Conservation (phyloP, 2,113 vertebrate genomes). For the Oryzias melastigma region DNA sequence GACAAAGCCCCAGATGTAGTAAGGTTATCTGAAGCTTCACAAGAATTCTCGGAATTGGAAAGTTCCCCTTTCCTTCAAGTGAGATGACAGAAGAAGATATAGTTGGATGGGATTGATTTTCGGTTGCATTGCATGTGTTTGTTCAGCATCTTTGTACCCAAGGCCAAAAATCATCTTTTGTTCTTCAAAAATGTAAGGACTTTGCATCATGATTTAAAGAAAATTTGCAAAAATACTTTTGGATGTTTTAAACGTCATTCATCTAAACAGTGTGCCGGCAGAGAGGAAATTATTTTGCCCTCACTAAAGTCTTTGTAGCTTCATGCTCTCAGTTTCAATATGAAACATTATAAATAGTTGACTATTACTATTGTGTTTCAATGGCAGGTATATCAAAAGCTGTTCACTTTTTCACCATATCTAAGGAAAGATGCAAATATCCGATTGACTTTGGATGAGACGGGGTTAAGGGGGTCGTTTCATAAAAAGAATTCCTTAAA, state of each 20-base stretch:
- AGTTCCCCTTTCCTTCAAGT: constrained; percentile 80
- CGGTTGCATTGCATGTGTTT: constrained; percentile 28
- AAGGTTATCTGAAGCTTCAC: constrained; percentile 76
- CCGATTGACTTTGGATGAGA: neutral
- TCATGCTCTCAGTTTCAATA: no score
- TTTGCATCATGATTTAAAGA: neutral
- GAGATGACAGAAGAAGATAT: constrained; percentile 79
- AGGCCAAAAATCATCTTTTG: constrained; percentile 15
- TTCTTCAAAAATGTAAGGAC: constrained; percentile 10
- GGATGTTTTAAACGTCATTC: neutral
- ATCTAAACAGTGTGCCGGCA: neutral
- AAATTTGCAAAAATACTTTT: neutral
- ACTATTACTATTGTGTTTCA: no score
- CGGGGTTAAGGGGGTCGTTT: constrained; percentile 4
- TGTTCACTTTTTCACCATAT: no score
- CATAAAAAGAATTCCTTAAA: constrained; percentile 50
- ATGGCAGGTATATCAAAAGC: no score
- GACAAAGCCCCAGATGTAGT: constrained; percentile 68
- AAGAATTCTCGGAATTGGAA: constrained; percentile 78
- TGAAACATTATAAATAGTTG: no score
- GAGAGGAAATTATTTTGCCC: constrained; percentile 7
- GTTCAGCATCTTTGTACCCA: constrained; percentile 14
- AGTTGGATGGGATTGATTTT: constrained; percentile 64
- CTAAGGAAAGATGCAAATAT: constrained; percentile 18
- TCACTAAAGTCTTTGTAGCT: no score